Percentiles rank a stretch among this genome's conserved stretches.
phyloP scores from a whole-genome alignment of 2,797 vertebrate species.

The Silurus aristotelis region DNA sequence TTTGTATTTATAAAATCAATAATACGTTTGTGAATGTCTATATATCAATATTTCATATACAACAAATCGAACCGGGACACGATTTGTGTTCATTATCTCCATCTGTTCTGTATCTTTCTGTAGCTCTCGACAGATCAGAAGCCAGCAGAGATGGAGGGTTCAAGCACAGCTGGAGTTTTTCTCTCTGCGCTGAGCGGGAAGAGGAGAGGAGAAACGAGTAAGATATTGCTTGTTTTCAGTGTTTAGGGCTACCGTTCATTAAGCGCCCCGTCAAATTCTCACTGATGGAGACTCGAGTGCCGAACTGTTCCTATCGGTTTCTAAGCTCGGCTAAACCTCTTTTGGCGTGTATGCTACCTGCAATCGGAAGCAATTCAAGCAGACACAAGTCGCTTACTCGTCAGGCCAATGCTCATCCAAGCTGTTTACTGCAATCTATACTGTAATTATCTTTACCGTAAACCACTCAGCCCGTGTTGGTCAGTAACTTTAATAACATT shows the following conservation, averaged over 20 bases:
- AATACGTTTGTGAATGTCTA: too few species aligned
- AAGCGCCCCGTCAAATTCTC: not conserved
- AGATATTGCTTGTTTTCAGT: slow-evolving; percentile 62
- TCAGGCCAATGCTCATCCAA: too few species aligned
- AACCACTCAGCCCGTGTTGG: too few species aligned
- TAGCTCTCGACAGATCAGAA: slow-evolving; percentile 91
- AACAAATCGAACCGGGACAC: not conserved
- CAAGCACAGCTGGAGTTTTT: slow-evolving; percentile 92
- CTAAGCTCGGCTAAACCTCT: not conserved
- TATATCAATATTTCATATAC: too few species aligned
- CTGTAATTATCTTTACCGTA: too few species aligned
- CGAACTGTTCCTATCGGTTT: too few species aligned
- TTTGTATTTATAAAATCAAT: too few species aligned
- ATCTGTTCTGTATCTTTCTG: slow-evolving; percentile 70
- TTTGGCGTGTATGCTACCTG: not conserved
- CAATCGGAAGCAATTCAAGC: not conserved
- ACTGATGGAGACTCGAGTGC: too few species aligned
- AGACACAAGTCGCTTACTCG: too few species aligned
- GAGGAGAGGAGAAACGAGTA: slow-evolving; percentile 90
- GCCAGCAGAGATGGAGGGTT: slow-evolving; percentile 89
- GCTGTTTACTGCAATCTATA: too few species aligned
- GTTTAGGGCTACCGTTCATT: not conserved
- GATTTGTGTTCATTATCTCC: slow-evolving; percentile 6
- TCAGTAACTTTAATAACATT: too few species aligned
- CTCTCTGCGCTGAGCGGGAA: slow-evolving; percentile 84